These are phyloP conservation scores for Syngnathus typhle DNA, from an alignment of 2,113 vertebrate genomes.

Conservation along the genomic window DNA sequence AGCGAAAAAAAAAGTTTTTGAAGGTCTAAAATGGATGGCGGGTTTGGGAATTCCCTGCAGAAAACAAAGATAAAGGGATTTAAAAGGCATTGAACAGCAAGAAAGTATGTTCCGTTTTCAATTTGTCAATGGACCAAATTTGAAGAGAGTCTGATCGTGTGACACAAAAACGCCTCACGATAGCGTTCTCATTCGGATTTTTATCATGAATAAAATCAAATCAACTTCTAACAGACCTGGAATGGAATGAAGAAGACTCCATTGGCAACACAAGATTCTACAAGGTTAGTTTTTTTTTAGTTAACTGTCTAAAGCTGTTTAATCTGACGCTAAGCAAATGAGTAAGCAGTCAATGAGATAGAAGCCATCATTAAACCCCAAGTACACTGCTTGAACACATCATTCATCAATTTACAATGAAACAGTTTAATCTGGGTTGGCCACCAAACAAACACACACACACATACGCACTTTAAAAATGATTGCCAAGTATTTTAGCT, in stretches of 20 bases:
- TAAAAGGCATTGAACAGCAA: not conserved
- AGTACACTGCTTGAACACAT: conserved; percentile 40
- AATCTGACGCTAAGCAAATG: not conserved
- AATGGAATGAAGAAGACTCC: not conserved
- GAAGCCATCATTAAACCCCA: conserved; percentile 21
- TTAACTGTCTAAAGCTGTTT: not conserved
- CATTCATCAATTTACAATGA: conserved; percentile 59
- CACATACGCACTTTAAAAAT: conserved; percentile 48
- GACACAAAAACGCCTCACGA: not conserved
- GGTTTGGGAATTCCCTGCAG: not conserved
- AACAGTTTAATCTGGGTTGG: conserved; percentile 37
- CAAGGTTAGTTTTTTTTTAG: not conserved
- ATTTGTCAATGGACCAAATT: not conserved
- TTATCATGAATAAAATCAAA: not conserved
- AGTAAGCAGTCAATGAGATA: not conserved
- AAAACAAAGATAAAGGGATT: not conserved
- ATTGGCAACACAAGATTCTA: not conserved
- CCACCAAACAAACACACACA: conserved; percentile 2
- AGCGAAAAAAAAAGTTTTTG: conserved; percentile 12
- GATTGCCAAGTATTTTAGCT: conserved; percentile 58
- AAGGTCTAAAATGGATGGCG: conserved; percentile 8
- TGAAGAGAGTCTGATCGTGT: not conserved
- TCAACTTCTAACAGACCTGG: not conserved
- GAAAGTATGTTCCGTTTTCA: not conserved
- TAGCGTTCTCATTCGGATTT: not conserved